Percentiles rank a stretch among this genome's conserved stretches.
Conservation (phyloP, 2,888 invertebrate species). For the Melieria omissa region DNA sequence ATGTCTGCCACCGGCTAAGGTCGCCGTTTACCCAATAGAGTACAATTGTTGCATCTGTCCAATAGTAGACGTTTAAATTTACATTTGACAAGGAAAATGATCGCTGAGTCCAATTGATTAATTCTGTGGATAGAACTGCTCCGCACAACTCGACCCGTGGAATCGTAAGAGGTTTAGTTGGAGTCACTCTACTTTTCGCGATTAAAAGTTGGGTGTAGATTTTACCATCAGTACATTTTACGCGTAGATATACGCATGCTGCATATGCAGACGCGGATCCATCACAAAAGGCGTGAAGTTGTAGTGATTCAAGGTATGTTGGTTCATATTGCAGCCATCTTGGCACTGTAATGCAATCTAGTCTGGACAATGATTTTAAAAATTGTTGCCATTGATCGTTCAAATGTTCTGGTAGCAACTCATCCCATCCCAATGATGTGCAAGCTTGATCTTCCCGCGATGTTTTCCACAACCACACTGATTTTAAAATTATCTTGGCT, state of each 20-base stretch:
- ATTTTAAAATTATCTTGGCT: slow-evolving; percentile 4
- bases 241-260: background rate
- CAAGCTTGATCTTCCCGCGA: background rate
- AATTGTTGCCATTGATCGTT: background rate
- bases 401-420: background rate
- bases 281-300: too few species aligned
- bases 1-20: background rate
- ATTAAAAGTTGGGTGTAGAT: fast-evolving
- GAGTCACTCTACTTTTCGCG: too few species aligned
- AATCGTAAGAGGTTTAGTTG: too few species aligned
- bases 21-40: slow-evolving; percentile 4
- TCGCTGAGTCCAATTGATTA: slow-evolving; percentile 3
- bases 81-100: background rate
- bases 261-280: background rate
- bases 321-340: slow-evolving; percentile 17
- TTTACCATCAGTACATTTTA: background rate
- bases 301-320: background rate
- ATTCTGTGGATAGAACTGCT: slow-evolving; percentile 7
- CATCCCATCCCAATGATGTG: slow-evolving; percentile 7
- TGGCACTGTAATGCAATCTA: slow-evolving; percentile 6
- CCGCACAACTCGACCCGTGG: background rate
- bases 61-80: background rate
- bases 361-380: background rate
- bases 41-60: slow-evolving; percentile 1
- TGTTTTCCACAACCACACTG: background rate